A percentile compares a stretch with the other conserved stretches of the same genome.
phyloP scores from a whole-genome alignment of 2,888 invertebrate genomes.

The Scaptomyza cyrtandrae region DNA sequence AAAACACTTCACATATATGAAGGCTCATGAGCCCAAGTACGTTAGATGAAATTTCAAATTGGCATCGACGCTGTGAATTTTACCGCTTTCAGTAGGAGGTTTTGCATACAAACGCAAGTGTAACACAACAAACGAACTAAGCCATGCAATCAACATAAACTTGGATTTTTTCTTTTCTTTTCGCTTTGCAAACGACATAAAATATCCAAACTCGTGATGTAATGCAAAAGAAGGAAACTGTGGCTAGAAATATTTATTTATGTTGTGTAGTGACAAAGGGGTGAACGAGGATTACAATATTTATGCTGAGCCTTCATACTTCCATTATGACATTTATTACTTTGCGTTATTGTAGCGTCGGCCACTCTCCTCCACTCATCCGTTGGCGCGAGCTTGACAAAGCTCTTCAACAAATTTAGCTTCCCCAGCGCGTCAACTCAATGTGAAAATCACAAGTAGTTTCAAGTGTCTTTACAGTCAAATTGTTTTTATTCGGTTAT shows the following conservation, averaged over 20 bases:
- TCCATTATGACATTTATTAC: conserved; percentile 70
- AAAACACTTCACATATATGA: background rate
- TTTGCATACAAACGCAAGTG: background rate
- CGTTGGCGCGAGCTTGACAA: conserved; percentile 31
- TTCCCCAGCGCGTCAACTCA: conserved; percentile 28
- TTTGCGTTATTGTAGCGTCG: conserved; percentile 51
- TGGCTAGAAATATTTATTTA: conserved; percentile 7
- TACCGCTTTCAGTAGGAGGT: background rate
- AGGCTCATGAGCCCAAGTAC: background rate
- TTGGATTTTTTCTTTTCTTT: background rate
- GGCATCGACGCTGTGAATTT: background rate
- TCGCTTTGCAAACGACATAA: background rate
- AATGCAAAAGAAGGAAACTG: conserved; percentile 24
- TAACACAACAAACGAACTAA: background rate
- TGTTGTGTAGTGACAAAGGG: conserved; percentile 51
- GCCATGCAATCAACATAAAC: background rate
- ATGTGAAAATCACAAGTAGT: conserved; percentile 70
- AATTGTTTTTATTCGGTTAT: conserved; percentile 78
- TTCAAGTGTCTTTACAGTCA: conserved; percentile 77
- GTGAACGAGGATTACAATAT: conserved; percentile 65
- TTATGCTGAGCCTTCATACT: conserved; percentile 65
- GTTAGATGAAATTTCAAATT: background rate
- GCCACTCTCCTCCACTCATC: conserved; percentile 25
- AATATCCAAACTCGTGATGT: conserved; percentile 21
- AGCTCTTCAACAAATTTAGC: conserved; percentile 34